These are phyloP conservation scores for Petroica traversi DNA, from an alignment of 2,113 vertebrate species.

Conservation along the genomic window DNA sequence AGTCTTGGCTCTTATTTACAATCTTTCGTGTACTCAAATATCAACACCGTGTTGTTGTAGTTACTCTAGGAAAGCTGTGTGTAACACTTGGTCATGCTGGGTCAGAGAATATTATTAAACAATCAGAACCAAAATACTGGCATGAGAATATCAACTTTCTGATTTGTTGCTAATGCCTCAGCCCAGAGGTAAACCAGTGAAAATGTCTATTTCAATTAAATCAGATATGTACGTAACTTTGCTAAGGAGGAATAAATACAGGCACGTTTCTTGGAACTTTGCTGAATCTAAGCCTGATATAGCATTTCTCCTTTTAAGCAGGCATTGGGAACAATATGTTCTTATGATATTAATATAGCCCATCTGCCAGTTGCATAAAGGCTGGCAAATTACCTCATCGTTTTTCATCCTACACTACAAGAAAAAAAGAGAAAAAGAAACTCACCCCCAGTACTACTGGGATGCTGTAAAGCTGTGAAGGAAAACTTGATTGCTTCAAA, in stretches of 20 bases:
- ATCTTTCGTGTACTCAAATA: neutral
- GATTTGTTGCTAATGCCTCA: neutral
- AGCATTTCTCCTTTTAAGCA: constrained; percentile 17
- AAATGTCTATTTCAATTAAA: neutral
- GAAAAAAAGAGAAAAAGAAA: neutral
- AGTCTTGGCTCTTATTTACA: neutral
- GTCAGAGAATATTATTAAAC: neutral
- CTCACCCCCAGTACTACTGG: neutral
- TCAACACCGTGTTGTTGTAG: neutral
- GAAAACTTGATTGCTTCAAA: neutral
- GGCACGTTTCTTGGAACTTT: neutral
- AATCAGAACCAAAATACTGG: neutral
- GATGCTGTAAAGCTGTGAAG: neutral
- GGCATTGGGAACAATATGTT: constrained; percentile 52
- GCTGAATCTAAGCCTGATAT: constrained; percentile 11
- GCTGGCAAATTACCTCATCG: constrained; percentile 33
- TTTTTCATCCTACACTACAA: constrained; percentile 28
- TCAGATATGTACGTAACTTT: neutral
- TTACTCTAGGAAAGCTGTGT: neutral
- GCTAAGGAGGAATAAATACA: constrained; percentile 1
- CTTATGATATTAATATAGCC: constrained; percentile 63
- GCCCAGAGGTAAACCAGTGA: neutral
- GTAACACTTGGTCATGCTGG: neutral
- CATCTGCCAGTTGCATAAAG: constrained; percentile 61
- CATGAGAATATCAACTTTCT: neutral